Conservation (phyloP, 2,797 vertebrate species). For the Leucoraja ocellata region DNA sequence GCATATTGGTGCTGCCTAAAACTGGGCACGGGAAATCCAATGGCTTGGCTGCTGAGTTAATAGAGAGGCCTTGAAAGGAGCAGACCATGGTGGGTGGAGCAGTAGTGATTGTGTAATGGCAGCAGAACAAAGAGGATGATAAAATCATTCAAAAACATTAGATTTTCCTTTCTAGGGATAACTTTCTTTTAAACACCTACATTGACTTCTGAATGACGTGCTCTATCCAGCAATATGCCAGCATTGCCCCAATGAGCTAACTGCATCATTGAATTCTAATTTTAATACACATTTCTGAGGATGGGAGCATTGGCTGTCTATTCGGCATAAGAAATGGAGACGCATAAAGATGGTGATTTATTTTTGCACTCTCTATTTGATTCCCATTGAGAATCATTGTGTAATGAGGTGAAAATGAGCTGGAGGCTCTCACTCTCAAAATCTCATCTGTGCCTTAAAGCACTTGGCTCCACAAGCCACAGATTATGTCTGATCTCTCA, state of each 20-base stretch:
- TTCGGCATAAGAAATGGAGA: background rate
- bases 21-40: background rate
- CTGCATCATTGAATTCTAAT: background rate
- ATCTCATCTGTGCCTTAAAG: background rate
- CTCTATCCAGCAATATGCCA: background rate
- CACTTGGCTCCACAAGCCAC: background rate
- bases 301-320: background rate
- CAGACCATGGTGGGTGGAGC: background rate
- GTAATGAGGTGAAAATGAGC: background rate
- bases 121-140: background rate
- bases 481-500: background rate
- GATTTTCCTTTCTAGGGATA: background rate
- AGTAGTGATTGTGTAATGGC: no score
- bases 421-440: background rate
- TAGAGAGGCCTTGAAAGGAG: background rate
- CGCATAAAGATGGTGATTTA: background rate
- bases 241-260: background rate
- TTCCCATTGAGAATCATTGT: background rate
- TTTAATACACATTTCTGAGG: background rate
- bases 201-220: background rate
- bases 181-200: background rate
- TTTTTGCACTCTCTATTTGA: background rate
- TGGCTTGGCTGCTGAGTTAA: background rate
- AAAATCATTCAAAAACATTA: background rate
- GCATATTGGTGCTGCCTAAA: background rate